A percentile compares a stretch with the other conserved stretches of the same genome.
Conservation (phyloP, 1,140 invertebrate genomes). For the Drosophila paulistorum region DNA sequence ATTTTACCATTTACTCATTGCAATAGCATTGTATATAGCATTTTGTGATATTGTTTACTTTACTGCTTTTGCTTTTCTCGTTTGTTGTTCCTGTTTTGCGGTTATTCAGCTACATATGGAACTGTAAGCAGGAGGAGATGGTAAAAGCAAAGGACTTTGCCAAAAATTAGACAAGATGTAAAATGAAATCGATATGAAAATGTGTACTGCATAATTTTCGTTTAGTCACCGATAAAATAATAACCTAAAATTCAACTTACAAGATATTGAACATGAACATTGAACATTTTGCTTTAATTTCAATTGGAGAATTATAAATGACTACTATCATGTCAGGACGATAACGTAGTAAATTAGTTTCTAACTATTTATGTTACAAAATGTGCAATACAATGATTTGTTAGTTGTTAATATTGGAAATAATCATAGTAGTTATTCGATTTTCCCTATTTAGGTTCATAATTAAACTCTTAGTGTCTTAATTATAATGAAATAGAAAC, state of each 20-base stretch:
- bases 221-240: not conserved
- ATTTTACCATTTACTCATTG: conserved; percentile 57
- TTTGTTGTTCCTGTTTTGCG: conserved; percentile 11
- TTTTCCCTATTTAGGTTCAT: too few species aligned
- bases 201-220: not conserved
- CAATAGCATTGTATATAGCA: conserved; percentile 43
- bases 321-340: too few species aligned
- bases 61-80: conserved; percentile 26
- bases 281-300: not conserved
- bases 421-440: too few species aligned
- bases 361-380: too few species aligned
- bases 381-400: too few species aligned
- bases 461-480: too few species aligned
- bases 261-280: not conserved
- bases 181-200: not conserved
- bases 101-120: not conserved
- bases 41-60: conserved; percentile 36
- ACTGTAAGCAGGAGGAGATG: too few species aligned
- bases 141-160: not conserved
- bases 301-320: too few species aligned
- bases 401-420: too few species aligned
- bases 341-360: too few species aligned
- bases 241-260: not conserved
- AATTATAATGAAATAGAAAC: too few species aligned
- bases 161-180: not conserved